phyloP scores from a whole-genome alignment of 1,140 invertebrate species.

The Neocloeon triangulifer region DNA sequence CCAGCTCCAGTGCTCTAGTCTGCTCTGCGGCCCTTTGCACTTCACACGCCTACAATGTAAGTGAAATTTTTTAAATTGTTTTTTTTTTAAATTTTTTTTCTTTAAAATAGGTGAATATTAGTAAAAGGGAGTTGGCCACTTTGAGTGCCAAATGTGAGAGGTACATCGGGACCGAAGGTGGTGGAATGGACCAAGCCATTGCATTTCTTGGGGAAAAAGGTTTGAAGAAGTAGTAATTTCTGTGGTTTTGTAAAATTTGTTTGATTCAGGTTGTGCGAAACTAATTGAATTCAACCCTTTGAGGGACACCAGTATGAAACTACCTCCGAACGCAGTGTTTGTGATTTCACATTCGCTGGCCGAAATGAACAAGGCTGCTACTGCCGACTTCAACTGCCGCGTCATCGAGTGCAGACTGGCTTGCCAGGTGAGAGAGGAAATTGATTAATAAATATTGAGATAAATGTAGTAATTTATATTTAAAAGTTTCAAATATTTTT shows the following conservation, averaged over 20 bases:
- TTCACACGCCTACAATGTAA: constrained; percentile 45
- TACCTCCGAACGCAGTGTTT: constrained; percentile 68
- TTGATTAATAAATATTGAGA: constrained; percentile 1
- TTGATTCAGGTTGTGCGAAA: constrained; percentile 45
- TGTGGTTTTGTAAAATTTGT: constrained; percentile 3
- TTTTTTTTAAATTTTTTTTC: constrained; percentile 7
- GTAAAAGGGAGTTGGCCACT: constrained; percentile 56
- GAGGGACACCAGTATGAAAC: constrained; percentile 41
- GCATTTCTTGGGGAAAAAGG: constrained; percentile 76
- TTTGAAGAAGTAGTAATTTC: constrained; percentile 9
- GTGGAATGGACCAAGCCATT: constrained; percentile 99
- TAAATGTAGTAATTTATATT: too few species aligned
- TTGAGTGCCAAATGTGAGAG: constrained; percentile 73
- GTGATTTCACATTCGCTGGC: constrained; percentile 83
- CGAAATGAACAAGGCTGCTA: constrained; percentile 84
- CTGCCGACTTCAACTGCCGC: constrained; percentile 70
- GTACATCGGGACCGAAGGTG: constrained; percentile 87
- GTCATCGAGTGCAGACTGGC: constrained; percentile 87
- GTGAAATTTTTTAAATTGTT: constrained; percentile 7
- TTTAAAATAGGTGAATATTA: constrained; percentile 21
- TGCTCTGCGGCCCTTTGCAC: constrained; percentile 74
- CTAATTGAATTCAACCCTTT: constrained; percentile 89
- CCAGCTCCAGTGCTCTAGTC: constrained; percentile 92
- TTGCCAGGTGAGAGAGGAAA: constrained; percentile 35
- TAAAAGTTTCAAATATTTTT: too few species aligned